Evolutionary conservation across 2,888 invertebrate genomes (phyloP).

Genomic region (Laothoe populi): DNA sequence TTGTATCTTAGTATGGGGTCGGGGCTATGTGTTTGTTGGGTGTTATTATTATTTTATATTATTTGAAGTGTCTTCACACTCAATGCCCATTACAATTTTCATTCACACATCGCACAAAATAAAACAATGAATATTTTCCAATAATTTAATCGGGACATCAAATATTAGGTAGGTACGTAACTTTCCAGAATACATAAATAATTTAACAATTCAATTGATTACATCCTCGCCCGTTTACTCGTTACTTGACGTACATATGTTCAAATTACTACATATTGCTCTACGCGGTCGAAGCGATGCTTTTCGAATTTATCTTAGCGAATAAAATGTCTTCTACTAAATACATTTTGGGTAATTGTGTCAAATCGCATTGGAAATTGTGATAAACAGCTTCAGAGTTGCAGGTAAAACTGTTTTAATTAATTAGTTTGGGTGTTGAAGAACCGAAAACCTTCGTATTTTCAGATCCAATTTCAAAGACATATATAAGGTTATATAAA

Average conservation of each 20-base stretch:
- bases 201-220: slow-evolving; percentile 79
- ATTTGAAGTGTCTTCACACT: too few species aligned
- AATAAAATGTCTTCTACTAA: background rate
- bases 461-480: too few species aligned
- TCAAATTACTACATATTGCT: slow-evolving; percentile 48
- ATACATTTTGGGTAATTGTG: background rate
- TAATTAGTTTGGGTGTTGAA: too few species aligned
- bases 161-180: slow-evolving; percentile 74
- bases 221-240: slow-evolving; percentile 53
- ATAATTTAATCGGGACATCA: slow-evolving; percentile 83
- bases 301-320: background rate
- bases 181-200: slow-evolving; percentile 81
- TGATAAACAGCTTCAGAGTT: too few species aligned
- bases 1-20: too few species aligned
- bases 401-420: too few species aligned
- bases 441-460: too few species aligned
- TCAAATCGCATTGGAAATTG: background rate
- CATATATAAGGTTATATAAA: too few species aligned
- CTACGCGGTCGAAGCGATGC: slow-evolving; percentile 5
- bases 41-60: too few species aligned
- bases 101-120: background rate
- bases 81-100: too few species aligned
- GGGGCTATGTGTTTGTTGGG: too few species aligned
- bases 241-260: slow-evolving; percentile 42
- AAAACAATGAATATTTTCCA: slow-evolving; percentile 53